Evolutionary conservation across 53 echinoderm and acorn worm species (phyloP), one percentile per base, ranked within the genome.

Genomic region (Temnopleurus reevesii): DNA sequence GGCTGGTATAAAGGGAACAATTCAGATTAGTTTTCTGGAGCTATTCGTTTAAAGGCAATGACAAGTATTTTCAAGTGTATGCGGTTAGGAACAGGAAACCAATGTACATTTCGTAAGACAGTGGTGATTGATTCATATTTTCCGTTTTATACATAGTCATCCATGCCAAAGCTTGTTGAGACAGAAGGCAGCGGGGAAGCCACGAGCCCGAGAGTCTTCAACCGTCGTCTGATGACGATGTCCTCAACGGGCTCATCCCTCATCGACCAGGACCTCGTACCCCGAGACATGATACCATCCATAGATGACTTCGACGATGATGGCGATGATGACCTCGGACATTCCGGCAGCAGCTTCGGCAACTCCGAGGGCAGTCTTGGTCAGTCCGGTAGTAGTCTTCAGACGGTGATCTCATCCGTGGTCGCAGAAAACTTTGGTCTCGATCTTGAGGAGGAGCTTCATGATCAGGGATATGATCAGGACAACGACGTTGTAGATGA

Each of bases 361-460:
- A 45, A 59, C 46, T 59, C 59, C 10, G 43, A 45, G 30, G 53
- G 35, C 49, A 87, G 88, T 18, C 88, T 87, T 29, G 88, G 55
- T 2, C 65, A 87, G 4, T 87, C 88, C 27, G 64, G 31, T 47
- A 71, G 88, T 54, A 87, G 88, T 34, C 71, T 81, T 21, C 88
- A 84, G 76, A 79, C 53, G 8, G 86, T 90, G 49, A 92, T 90
- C 65, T 84, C 86, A 55, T 92, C 87, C 6, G 90, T 53, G 30
- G 56, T 84, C n/a, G 85, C 83, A 13, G 86, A 92, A 33, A 90
- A 51, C 77, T 57, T 87, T 21, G 88, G 88, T 2, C 53, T 87
- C 2, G 88, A 87, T 23, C 7, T 31, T 53, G 86, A 59, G 9
- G 88, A 64, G 15, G 83, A 83, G 19, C 53, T 83, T 17, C 34